Evolutionary conservation across 2,888 invertebrate species (phyloP).

Genomic region (Dilophus febrilis): DNA sequence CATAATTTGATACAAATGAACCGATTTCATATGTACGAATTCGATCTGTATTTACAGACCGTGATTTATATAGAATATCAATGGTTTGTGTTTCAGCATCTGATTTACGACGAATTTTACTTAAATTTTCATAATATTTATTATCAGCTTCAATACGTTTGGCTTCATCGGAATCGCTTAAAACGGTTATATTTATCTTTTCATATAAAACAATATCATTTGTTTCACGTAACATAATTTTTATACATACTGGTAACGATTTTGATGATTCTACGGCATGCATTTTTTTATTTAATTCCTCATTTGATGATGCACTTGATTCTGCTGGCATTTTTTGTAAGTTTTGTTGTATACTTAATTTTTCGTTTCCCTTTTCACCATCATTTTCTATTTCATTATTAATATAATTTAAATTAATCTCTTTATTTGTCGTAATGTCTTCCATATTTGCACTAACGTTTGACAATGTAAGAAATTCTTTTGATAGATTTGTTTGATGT

Average conservation of each 20-base stretch:
- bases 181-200: conserved; percentile 42
- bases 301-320: not conserved
- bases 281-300: not conserved
- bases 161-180: conserved; percentile 41
- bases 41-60: conserved; percentile 41
- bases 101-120: conserved; percentile 45
- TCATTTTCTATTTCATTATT: not conserved
- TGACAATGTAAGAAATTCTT: no score
- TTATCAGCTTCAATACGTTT: conserved; percentile 41
- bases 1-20: conserved; percentile 57
- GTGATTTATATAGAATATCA: conserved; percentile 40
- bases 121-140: conserved; percentile 46
- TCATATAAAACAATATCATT: conserved; percentile 45
- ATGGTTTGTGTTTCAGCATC: conserved; percentile 55
- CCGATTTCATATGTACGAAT: conserved; percentile 37
- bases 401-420: not conserved
- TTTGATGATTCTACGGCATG: no score
- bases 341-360: no score
- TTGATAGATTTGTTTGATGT: not conserved
- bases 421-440: not conserved
- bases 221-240: conserved; percentile 47
- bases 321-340: no score
- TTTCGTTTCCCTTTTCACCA: not conserved
- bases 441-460: not conserved
- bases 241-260: conserved; percentile 35